A percentile compares a stretch with the other conserved stretches of the same genome.
These are phyloP conservation scores for Myiozetetes cayanensis DNA, from an alignment of 2,113 vertebrate genomes.

Conservation along the genomic window DNA sequence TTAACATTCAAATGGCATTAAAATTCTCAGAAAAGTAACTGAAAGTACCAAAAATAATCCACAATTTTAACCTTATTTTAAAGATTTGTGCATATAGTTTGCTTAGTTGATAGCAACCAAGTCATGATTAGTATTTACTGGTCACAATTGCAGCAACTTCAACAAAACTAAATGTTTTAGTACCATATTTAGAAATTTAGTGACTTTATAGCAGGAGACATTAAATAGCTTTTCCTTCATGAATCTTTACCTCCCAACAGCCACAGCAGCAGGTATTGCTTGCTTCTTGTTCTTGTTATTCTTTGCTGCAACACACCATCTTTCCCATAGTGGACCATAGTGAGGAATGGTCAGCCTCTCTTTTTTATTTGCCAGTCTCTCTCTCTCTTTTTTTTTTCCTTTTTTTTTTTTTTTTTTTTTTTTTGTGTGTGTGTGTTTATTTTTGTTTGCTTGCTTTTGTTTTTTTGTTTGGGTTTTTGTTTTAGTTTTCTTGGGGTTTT, in stretches of 20 bases:
- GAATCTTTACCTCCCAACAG: background rate
- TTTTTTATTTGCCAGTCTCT: background rate
- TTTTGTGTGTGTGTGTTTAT: too few species aligned
- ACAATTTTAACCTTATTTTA: background rate
- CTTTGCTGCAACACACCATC: background rate
- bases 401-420: too few species aligned
- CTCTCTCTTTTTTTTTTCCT: too few species aligned
- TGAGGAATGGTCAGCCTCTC: background rate
- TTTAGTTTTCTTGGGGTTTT: background rate
- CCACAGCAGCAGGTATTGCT: background rate
- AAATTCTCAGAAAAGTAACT: background rate
- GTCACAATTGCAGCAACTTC: background rate
- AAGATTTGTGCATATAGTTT: background rate
- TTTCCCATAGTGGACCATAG: background rate
- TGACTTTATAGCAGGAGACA: background rate
- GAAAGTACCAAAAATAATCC: background rate
- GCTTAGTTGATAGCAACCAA: background rate
- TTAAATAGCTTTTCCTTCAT: background rate
- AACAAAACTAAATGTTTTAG: background rate
- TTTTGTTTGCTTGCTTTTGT: background rate
- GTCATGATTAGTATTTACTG: background rate
- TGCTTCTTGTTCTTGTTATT: background rate
- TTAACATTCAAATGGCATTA: background rate
- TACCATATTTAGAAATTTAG: background rate
- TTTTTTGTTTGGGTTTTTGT: background rate